A percentile compares a stretch with the other conserved stretches of the same genome.
phyloP scores from a whole-genome alignment of 2,113 vertebrate genomes.

The Bombycilla garrulus region DNA sequence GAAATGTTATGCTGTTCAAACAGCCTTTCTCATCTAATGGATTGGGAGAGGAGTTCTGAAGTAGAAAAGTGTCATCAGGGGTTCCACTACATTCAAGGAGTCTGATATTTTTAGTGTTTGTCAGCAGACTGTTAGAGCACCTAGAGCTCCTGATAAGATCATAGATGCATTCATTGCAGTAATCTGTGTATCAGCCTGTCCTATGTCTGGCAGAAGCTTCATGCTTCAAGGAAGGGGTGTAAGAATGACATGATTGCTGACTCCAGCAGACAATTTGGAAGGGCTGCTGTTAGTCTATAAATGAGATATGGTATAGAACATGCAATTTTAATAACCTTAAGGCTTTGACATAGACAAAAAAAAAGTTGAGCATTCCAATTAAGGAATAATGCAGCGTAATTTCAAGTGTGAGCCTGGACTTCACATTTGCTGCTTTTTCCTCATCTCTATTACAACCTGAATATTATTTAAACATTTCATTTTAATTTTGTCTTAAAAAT shows the following conservation, averaged over 20 bases:
- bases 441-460: slow-evolving; percentile 31
- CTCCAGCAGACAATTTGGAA: not conserved
- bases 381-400: slow-evolving; percentile 5
- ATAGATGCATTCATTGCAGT: not conserved
- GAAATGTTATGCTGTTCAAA: not conserved
- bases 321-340: slow-evolving; percentile 1
- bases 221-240: not conserved
- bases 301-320: not conserved
- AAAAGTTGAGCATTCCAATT: not conserved
- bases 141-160: not conserved
- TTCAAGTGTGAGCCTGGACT: not conserved
- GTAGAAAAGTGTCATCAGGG: not conserved
- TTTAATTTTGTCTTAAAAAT: slow-evolving; percentile 25
- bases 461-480: slow-evolving; percentile 34
- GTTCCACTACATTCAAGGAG: not conserved
- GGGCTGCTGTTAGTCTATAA: slow-evolving; percentile 6
- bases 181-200: not conserved
- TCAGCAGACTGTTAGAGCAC: not conserved
- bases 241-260: not conserved
- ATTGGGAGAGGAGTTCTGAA: not conserved
- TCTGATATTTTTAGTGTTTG: not conserved
- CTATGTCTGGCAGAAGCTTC: not conserved
- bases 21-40: not conserved
- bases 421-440: not conserved
- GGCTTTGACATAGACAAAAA: not conserved